Evolutionary conservation across 2,888 invertebrate species (phyloP).

Genomic region (Germaria angustata): DNA sequence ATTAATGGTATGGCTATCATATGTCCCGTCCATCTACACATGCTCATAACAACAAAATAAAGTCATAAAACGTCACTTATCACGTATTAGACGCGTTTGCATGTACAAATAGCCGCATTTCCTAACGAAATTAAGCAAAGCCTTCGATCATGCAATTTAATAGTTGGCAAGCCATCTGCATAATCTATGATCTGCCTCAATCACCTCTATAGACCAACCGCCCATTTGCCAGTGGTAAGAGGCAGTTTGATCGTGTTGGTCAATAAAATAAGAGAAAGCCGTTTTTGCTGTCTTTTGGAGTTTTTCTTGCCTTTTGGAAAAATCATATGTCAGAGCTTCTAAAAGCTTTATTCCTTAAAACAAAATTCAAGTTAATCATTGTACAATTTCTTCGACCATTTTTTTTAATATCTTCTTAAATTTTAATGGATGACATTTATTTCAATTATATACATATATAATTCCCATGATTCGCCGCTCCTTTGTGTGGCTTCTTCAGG

Average conservation of each 20-base stretch:
- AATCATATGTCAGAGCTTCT: slow-evolving; percentile 11
- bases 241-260: slow-evolving; percentile 53
- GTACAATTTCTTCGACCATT: too few species aligned
- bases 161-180: slow-evolving; percentile 43
- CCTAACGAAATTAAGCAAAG: slow-evolving; percentile 35
- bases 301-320: background rate
- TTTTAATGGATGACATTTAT: too few species aligned
- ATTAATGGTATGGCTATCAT: slow-evolving; percentile 34
- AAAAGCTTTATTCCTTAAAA: slow-evolving; percentile 9
- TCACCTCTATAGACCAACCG: slow-evolving; percentile 57
- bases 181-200: slow-evolving; percentile 56
- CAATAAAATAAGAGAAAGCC: slow-evolving; percentile 62
- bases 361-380: too few species aligned
- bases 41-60: slow-evolving; percentile 59
- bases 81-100: slow-evolving; percentile 63
- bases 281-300: slow-evolving; percentile 29
- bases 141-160: slow-evolving; percentile 31
- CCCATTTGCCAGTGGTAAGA: slow-evolving; percentile 50
- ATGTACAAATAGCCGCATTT: slow-evolving; percentile 61
- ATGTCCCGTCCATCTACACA: slow-evolving; percentile 40
- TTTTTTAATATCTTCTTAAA: too few species aligned
- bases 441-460: too few species aligned
- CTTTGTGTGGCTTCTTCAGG: too few species aligned
- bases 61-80: slow-evolving; percentile 67
- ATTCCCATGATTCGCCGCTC: too few species aligned